Conservation (phyloP, 2,888 invertebrate species). For the Hemaris fuciformis region DNA sequence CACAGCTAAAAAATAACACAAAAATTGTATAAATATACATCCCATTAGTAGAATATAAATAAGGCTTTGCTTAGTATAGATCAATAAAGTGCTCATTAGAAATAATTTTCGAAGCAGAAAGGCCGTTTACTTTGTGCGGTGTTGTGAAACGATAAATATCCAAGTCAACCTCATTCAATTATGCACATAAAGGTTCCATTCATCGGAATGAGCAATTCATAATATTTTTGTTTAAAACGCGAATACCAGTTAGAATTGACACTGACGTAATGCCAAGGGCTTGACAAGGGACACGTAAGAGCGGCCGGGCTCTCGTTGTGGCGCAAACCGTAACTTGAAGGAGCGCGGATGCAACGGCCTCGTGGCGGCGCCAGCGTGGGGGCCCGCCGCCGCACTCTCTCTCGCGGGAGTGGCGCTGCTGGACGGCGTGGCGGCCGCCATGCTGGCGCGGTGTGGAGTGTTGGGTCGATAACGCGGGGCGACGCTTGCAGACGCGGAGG, state of each 20-base stretch:
- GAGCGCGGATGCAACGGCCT: constrained; percentile 39
- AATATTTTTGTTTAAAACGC: too few relatives aligned
- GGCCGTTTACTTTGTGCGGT: too few relatives aligned
- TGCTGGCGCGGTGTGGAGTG: constrained; percentile 63
- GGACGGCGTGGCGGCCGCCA: constrained; percentile 40
- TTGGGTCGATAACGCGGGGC: neutral
- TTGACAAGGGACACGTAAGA: constrained; percentile 62
- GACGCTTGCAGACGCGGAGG: constrained; percentile 89
- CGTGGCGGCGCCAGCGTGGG: constrained; percentile 21
- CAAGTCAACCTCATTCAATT: too few relatives aligned
- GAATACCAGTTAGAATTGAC: too few relatives aligned
- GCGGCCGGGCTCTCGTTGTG: constrained; percentile 65
- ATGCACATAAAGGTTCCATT: too few relatives aligned
- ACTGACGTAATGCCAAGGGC: constrained; percentile 62
- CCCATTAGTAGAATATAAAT: too few relatives aligned
- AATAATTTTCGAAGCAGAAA: too few relatives aligned
- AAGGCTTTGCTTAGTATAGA: too few relatives aligned
- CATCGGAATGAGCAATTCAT: neutral
- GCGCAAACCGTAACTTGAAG: constrained; percentile 68
- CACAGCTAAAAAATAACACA: too few relatives aligned
- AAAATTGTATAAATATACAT: too few relatives aligned
- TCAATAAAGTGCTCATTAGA: too few relatives aligned
- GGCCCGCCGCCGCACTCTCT: constrained; percentile 17
- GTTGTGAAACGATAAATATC: too few relatives aligned
- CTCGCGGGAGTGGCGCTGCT: constrained; percentile 35